Base-by-base conservation (phyloP, 2,888 invertebrate species). In the Ethmia dodecea region DNA sequence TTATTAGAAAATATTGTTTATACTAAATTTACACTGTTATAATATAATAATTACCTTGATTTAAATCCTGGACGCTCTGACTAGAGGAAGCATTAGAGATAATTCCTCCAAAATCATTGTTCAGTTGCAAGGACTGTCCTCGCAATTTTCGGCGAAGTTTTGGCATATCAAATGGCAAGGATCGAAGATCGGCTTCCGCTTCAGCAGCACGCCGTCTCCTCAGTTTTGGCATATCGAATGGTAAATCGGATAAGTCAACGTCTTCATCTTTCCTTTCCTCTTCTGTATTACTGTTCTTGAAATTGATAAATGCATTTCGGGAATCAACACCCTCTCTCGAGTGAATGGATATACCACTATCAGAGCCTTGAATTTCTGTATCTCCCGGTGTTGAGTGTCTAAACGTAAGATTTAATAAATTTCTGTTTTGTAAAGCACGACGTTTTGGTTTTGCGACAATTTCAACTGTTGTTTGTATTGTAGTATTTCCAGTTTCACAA, bases 161-260 rank as follows among this genome's bases (percentile, higher is more conserved):
- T 16, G 96, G 96, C 96, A 96, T 96, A 69, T 96, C 95, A 69
- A 96, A 96, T 37, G 96, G 96, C 62, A 96, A 87, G 66, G 95
- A 91, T 45, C 93, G 88, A 33, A 95, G 80, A 65, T 95, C 95
- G 27, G 94, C 93, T 48, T 93, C 93, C 34, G 93, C 93, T 58
- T 92, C 91, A 52, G 91, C 89, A 52, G 91, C 89, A 38, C 91
- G 77, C 55, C 92, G 88, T 43, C 94, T 87, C 38, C 94, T 87
- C 47, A 95, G 74, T 70, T 96, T 96, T 31, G 95, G 95, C 95
- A 95, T 95, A 57, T 95, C 95, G 57, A 95, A 95, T 1, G 95
- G 95, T 49, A 95, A 88, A 79, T 95, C 94, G 15, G 91, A 89
- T 44, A 94, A 78, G 57, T 94, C 92, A 34, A 91, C 90, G 20